These are phyloP conservation scores for Amphipoea oculea DNA, from an alignment of 2,888 invertebrate species.

Conservation along the genomic window DNA sequence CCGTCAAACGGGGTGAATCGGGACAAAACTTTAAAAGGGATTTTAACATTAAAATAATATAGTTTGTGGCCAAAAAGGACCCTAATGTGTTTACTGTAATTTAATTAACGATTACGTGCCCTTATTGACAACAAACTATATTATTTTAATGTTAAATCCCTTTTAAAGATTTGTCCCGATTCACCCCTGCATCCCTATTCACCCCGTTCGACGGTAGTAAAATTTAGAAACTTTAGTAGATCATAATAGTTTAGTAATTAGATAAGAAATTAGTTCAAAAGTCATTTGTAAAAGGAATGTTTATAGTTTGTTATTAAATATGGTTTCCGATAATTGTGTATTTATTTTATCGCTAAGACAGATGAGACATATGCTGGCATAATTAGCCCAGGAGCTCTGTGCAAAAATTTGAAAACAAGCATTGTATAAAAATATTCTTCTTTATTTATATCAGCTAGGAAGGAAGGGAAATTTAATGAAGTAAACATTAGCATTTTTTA, in stretches of 20 bases:
- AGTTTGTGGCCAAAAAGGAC: no score
- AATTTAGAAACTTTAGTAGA: background rate
- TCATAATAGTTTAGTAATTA: background rate
- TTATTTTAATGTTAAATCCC: no score
- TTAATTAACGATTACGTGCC: no score
- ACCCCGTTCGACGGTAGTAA: background rate
- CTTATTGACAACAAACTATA: no score
- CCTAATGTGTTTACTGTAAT: no score
- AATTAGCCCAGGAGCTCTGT: conserved; percentile 62
- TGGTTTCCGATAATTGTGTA: background rate
- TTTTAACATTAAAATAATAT: no score
- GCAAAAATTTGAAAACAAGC: conserved; percentile 15
- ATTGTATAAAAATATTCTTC: conserved; percentile 51
- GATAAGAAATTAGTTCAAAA: background rate
- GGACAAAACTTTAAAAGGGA: no score
- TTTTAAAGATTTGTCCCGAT: no score
- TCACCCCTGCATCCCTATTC: no score
- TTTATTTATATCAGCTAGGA: conserved; percentile 40
- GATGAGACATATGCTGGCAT: conserved; percentile 42
- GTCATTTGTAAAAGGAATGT: background rate
- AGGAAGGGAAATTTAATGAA: background rate
- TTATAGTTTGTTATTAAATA: background rate
- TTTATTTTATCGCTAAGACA: conserved; percentile 42
- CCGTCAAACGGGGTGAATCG: no score
- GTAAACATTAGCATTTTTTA: conserved; percentile 6